phyloP scores from a whole-genome alignment of 2,888 invertebrate species.

The Teleiodes luculella region DNA sequence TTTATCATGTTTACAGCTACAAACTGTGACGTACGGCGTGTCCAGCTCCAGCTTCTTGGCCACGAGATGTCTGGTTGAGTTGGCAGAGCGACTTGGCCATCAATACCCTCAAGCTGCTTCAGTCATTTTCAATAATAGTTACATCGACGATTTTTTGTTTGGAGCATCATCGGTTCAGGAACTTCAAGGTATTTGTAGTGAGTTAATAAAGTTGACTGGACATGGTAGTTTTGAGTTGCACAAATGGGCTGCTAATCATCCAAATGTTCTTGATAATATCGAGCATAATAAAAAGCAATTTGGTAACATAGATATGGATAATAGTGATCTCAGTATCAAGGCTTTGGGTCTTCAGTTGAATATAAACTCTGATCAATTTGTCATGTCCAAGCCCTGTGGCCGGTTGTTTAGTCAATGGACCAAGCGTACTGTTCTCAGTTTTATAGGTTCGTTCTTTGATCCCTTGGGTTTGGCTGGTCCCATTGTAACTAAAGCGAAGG shows the following conservation, averaged over 20 bases:
- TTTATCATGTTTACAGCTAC: too few species aligned
- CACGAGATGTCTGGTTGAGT: not conserved
- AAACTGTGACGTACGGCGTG: not conserved
- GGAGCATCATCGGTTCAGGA: too few species aligned
- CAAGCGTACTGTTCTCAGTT: slow-evolving; percentile 21
- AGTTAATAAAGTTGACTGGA: not conserved
- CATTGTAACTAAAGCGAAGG: slow-evolving; percentile 18
- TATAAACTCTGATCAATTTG: not conserved
- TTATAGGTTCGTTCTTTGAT: too few species aligned
- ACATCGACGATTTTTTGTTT: too few species aligned
- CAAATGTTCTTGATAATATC: not conserved
- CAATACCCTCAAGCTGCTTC: not conserved
- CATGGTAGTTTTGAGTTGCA: not conserved
- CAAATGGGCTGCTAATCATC: not conserved
- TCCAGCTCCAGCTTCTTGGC: not conserved
- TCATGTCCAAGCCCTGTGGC: slow-evolving; percentile 8
- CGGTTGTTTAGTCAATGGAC: not conserved
- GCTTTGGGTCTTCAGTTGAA: not conserved
- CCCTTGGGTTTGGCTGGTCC: slow-evolving; percentile 22
- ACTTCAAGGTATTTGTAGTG: not conserved
- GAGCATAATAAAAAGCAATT: not conserved
- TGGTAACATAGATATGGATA: too few species aligned
- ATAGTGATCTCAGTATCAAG: not conserved
- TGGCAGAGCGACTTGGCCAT: not conserved
- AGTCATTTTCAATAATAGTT: too few species aligned